A percentile compares a stretch with the other conserved stretches of the same genome.
Conservation (phyloP, 1,140 invertebrate genomes). For the Andrena cerasifolii region DNA sequence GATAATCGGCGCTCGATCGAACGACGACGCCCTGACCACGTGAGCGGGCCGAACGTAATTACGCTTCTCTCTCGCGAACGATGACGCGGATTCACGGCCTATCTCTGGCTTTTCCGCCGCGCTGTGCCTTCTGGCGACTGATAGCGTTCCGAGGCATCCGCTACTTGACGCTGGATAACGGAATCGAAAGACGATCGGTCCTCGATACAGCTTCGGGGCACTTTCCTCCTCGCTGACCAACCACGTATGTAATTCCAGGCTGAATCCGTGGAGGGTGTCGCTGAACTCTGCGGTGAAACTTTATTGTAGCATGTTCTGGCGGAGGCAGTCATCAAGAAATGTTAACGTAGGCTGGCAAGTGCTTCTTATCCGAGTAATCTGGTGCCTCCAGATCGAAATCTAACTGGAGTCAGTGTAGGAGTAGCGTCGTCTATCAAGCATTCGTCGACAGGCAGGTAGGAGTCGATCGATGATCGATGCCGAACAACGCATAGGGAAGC, state of each 20-base stretch:
- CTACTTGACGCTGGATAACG: conserved; percentile 63
- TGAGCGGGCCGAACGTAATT: conserved; percentile 35
- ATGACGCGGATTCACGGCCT: background rate
- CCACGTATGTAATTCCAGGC: background rate
- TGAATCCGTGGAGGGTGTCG: too few relatives aligned
- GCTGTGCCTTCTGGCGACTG: conserved; percentile 5
- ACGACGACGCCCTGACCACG: background rate
- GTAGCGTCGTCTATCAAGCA: too few relatives aligned
- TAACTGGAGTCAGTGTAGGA: too few relatives aligned
- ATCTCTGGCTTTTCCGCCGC: conserved; percentile 22
- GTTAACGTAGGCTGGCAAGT: too few relatives aligned
- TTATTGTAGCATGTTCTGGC: too few relatives aligned
- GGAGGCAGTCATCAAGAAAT: too few relatives aligned
- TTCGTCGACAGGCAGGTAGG: too few relatives aligned
- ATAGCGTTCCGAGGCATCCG: conserved; percentile 15
- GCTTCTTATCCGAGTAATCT: too few relatives aligned
- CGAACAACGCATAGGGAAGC: background rate
- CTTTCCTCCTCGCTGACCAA: conserved; percentile 31
- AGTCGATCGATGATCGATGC: conserved; percentile 2
- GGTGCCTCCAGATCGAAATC: too few relatives aligned
- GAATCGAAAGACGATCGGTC: conserved; percentile 58
- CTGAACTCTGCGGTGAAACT: too few relatives aligned
- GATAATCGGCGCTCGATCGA: conserved; percentile 14
- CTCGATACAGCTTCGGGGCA: conserved; percentile 23
- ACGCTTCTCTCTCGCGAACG: conserved; percentile 35